Base-by-base conservation (phyloP, 2,113 vertebrate species). In the Struthio camelus region DNA sequence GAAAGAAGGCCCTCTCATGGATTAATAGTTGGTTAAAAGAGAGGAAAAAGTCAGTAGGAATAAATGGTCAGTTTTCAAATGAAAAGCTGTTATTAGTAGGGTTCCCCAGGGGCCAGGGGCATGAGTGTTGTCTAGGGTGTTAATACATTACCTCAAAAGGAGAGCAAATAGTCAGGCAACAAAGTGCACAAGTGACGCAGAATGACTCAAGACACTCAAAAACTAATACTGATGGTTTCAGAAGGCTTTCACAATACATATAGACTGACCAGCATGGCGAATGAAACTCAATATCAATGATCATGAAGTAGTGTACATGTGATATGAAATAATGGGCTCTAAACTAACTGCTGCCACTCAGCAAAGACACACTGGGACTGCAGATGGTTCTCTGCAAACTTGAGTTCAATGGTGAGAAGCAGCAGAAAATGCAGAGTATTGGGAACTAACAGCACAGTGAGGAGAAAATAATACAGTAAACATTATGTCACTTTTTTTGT, bases 1-100 rank as follows among this genome's bases (percentile, higher is more conserved):
- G n/a, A 85, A 65, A 18, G 46, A 91, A 85, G 34, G 23, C 1
- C 5, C 13, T 76, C 6, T 69, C 28, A 44, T 53, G 40, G 70
- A 87, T 87, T 95, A 91, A 72, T 89, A 89, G 76, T 79, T 87
- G 25, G 44, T 91, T 80, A 67, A 87, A 91, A 93, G 23, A 5
- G 1, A 87, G 62, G 48, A 25, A 89, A 90, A 94, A 44, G 18
- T 79, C 71, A 28, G 30, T 64, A 61, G 73, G 38, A 87, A 80
- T 76, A 96, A 91, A 73, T 28, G 5, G 24, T 71, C 1, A 1
- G 14, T 80, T 94, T 93, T 93, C 78, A 82, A 79, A 82, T 48
- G 28, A 87, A 88, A 94, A 72, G 22, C 56, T 72, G 28, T 71
- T 67, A 75, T 72, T 80, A 72, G 51, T 56, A 84, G 51, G 38